Conservation (phyloP, 1,140 invertebrate genomes). For the Bombus waltoni region DNA sequence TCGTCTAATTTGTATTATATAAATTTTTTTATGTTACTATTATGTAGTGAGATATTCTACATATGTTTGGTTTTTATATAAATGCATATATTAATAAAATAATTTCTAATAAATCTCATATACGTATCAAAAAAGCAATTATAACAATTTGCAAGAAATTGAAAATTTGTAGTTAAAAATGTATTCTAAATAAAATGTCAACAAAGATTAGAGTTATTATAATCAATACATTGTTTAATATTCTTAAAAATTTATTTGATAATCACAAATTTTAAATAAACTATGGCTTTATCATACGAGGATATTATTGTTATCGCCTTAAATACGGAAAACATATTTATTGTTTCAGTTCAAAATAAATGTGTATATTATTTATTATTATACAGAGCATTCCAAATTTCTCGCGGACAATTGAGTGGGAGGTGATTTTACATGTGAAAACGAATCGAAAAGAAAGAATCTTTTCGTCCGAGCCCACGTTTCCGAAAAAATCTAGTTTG, state of each 20-base stretch:
- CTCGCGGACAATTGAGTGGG: too few species aligned
- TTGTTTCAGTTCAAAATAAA: not conserved
- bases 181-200: not conserved
- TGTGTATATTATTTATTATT: not conserved
- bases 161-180: not conserved
- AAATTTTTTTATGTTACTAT: not conserved
- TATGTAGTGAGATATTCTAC: not conserved
- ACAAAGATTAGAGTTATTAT: conserved; percentile 12
- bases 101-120: not conserved
- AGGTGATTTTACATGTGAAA: too few species aligned
- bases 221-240: not conserved
- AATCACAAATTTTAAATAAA: not conserved
- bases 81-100: not conserved
- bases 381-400: too few species aligned
- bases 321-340: not conserved
- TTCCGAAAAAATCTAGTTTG: too few species aligned
- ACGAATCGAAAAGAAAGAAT: too few species aligned
- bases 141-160: not conserved
- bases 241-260: conserved; percentile 1
- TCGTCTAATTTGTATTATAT: not conserved
- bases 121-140: conserved; percentile 11
- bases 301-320: not conserved
- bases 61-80: not conserved
- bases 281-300: not conserved
- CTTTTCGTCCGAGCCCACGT: too few species aligned